These are phyloP conservation scores for Sicus ferrugineus DNA, from an alignment of 2,888 invertebrate species.

Conservation along the genomic window DNA sequence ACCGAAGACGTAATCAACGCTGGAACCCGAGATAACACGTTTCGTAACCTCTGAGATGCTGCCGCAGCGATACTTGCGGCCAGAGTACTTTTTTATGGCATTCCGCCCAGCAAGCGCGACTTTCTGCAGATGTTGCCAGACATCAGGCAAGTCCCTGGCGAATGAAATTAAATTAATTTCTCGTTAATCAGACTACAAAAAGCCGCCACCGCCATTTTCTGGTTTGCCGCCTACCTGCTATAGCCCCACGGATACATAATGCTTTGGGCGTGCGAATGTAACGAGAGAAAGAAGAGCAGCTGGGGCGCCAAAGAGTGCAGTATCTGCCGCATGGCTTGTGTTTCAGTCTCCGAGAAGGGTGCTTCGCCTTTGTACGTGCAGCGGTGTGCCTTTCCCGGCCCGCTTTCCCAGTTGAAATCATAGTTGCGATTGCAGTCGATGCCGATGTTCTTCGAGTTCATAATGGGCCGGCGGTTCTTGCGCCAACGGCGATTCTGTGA, in stretches of 20 bases:
- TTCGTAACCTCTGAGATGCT: conserved; percentile 56
- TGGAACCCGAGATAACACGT: conserved; percentile 57
- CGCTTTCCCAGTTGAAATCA: conserved; percentile 68
- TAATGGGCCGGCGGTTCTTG: conserved; percentile 67
- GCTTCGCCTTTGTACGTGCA: conserved; percentile 60
- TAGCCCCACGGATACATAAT: conserved; percentile 64
- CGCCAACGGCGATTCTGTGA: conserved; percentile 69
- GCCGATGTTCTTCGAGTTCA: conserved; percentile 65
- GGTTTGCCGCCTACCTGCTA: conserved; percentile 47
- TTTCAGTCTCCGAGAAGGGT: conserved; percentile 63
- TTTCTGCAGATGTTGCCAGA: conserved; percentile 53
- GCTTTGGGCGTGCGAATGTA: conserved; percentile 63
- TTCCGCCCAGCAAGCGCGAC: conserved; percentile 57
- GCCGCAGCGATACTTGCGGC: conserved; percentile 60
- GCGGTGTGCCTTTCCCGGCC: conserved; percentile 47
- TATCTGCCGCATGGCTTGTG: conserved; percentile 56
- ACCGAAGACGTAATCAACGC: conserved; percentile 63
- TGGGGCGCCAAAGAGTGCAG: conserved; percentile 53
- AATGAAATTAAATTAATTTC: background rate
- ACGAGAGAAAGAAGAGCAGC: conserved; percentile 59
- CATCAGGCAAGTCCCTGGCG: conserved; percentile 52
- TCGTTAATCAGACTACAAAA: background rate
- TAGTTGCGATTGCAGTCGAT: conserved; percentile 75
- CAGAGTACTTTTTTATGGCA: conserved; percentile 59
- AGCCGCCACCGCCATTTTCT: background rate